Evolutionary conservation across 2,888 invertebrate genomes (phyloP), one percentile per base, ranked within the genome.

Genomic region (Muscina levida): DNA sequence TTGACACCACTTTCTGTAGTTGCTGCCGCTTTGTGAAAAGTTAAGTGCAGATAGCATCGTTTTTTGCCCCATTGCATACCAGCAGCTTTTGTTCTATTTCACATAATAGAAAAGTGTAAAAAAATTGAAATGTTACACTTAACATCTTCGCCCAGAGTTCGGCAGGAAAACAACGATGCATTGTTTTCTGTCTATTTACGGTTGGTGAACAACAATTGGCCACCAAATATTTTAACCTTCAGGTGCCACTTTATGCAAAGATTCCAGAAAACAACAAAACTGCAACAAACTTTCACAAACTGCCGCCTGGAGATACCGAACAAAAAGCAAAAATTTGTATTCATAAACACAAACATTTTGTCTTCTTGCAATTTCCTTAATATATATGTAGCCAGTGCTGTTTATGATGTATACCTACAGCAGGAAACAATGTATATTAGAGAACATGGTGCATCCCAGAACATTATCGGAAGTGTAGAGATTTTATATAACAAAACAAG

Each of bases 191-290:
- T 73, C 80, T 73, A 56, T 76, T 73, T 73, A 77, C 66, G 76
- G 76, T 77, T 70, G 65, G 73, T 11, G 3, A 73, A 77, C 75
- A 81, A 77, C 77, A 81, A 81, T 81, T 81, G 81, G 72, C 77
- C 74, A 77, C 77, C 74, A 81, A 81, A 81, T 81, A 81, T 67
- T 74, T 81, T 74, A 75, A 75, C 77, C 81, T 77, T 77, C 74
- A 75, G 81, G 81, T 81, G 81, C 77, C 75, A 81, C 74, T 81
- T 77, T 81, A 81, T 81, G 81, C 74, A 81, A 75, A 77, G 67
- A 67, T 81, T 74, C 67, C n/a, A 70, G 24, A 17, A 59, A 1
- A 37, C 37, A 66, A 42, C 37, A 42, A 68, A 53, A 15, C 8
- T 3, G 67, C 31, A 75, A 65, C 62, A 65, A 67, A 77, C 77